phyloP scores from a whole-genome alignment of 1,140 invertebrate species.

The Marisa cornuarietis region DNA sequence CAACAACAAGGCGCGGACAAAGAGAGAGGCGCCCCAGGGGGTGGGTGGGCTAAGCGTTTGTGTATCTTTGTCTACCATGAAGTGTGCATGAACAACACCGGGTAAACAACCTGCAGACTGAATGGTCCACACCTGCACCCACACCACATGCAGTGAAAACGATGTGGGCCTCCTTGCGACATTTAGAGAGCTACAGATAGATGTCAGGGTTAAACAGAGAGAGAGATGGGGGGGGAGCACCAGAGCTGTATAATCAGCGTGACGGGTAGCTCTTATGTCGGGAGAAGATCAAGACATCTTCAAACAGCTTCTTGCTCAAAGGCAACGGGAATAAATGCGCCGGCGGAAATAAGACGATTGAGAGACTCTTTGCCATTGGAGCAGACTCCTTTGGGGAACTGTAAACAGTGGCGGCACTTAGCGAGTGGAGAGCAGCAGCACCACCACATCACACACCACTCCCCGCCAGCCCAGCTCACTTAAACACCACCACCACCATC shows the following conservation, averaged over 20 bases:
- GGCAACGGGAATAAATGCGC: conserved; percentile 2
- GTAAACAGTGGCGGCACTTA: not conserved
- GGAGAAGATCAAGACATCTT: conserved; percentile 2
- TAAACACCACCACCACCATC: too few relatives aligned
- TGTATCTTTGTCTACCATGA: too few relatives aligned
- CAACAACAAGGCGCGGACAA: not conserved
- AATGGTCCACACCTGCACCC: not conserved
- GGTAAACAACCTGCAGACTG: not conserved
- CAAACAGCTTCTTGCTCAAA: conserved; percentile 15
- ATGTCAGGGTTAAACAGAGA: not conserved
- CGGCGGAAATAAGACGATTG: not conserved
- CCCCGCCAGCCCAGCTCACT: not conserved
- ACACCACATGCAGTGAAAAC: conserved; percentile 1
- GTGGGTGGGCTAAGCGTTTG: not conserved
- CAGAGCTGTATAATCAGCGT: not conserved
- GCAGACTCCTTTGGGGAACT: not conserved
- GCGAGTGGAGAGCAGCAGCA: not conserved
- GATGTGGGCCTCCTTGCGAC: not conserved
- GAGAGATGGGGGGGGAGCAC: not conserved
- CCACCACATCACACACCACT: not conserved
- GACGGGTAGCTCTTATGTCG: not conserved
- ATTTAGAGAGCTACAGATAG: conserved; percentile 5
- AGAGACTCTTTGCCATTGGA: not conserved
- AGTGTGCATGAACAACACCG: not conserved
- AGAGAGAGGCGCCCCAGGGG: not conserved